phyloP scores from a whole-genome alignment of 2,113 vertebrate genomes.

The Mola mola region DNA sequence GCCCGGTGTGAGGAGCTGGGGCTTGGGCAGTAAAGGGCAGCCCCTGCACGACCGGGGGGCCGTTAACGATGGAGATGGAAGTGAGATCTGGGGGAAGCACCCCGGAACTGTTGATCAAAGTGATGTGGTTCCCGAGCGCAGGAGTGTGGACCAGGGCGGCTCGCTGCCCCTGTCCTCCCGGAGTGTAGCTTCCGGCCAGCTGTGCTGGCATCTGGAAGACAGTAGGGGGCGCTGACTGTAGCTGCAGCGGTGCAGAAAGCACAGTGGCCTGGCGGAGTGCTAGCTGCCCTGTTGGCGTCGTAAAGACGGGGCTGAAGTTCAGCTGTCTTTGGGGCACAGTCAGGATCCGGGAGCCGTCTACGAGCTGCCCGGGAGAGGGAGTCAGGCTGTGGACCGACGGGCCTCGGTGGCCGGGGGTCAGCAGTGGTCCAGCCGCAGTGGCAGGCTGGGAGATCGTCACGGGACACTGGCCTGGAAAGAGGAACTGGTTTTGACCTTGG shows the following conservation, averaged over 20 bases:
- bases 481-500: constrained; percentile 82
- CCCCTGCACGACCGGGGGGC: constrained; percentile 76
- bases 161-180: constrained; percentile 73
- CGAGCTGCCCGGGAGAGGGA: constrained; percentile 71
- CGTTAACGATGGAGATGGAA: constrained; percentile 80
- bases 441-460: constrained; percentile 73
- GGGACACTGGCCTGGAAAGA: constrained; percentile 80
- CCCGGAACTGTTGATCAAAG: constrained; percentile 79
- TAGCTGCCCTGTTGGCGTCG: constrained; percentile 79
- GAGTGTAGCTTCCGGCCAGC: constrained; percentile 74
- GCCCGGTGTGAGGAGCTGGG: constrained; percentile 46
- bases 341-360: constrained; percentile 80
- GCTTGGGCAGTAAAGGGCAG: constrained; percentile 72
- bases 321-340: constrained; percentile 80
- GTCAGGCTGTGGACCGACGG: constrained; percentile 59
- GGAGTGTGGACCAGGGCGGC: constrained; percentile 79
- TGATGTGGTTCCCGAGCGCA: constrained; percentile 81
- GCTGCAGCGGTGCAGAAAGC: constrained; percentile 79
- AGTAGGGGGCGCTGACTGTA: constrained; percentile 78
- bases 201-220: constrained; percentile 85
- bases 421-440: constrained; percentile 60
- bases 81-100: constrained; percentile 71
- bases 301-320: constrained; percentile 83
- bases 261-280: constrained; percentile 80
- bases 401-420: constrained; percentile 65